Percentiles rank a stretch among this genome's conserved stretches.
These are phyloP conservation scores for Xylocampa areola DNA, from an alignment of 2,888 invertebrate genomes.

Conservation along the genomic window DNA sequence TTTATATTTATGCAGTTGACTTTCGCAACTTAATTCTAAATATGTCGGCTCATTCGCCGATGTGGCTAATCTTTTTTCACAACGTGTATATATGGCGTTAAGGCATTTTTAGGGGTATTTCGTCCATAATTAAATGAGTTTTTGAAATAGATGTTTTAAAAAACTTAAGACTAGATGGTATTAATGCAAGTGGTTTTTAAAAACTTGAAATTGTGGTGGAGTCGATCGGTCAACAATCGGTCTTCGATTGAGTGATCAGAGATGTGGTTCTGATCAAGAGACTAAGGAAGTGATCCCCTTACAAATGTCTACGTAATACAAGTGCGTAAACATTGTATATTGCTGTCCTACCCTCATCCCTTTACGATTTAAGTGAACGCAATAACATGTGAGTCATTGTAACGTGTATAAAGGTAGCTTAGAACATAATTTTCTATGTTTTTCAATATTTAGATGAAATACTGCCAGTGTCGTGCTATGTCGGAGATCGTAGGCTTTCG, in stretches of 20 bases:
- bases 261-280: constrained; percentile 2
- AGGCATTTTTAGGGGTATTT: constrained; percentile 52
- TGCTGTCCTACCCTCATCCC: constrained; percentile 67
- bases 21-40: constrained; percentile 7
- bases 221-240: constrained; percentile 28
- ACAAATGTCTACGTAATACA: constrained; percentile 51
- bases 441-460: constrained; percentile 86
- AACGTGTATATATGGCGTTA: constrained; percentile 49
- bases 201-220: constrained; percentile 32
- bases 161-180: constrained; percentile 39
- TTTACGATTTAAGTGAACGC: constrained; percentile 82
- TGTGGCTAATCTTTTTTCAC: constrained; percentile 20
- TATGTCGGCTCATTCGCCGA: constrained; percentile 24
- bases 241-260: constrained; percentile 12
- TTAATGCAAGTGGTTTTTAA: constrained; percentile 18
- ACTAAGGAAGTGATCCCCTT: constrained; percentile 50
- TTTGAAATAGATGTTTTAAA: constrained; percentile 36
- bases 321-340: constrained; percentile 62
- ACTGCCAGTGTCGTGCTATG: constrained; percentile 78
- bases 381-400: constrained; percentile 86
- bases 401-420: constrained; percentile 84
- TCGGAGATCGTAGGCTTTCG: constrained; percentile 51
- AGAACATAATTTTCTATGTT: constrained; percentile 86
- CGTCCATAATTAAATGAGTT: constrained; percentile 54
- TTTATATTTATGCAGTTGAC: constrained; percentile 39